Percentiles rank a stretch among this genome's conserved stretches.
These are phyloP conservation scores for Fratercula arctica DNA, from an alignment of 2,797 vertebrate species.

Conservation along the genomic window DNA sequence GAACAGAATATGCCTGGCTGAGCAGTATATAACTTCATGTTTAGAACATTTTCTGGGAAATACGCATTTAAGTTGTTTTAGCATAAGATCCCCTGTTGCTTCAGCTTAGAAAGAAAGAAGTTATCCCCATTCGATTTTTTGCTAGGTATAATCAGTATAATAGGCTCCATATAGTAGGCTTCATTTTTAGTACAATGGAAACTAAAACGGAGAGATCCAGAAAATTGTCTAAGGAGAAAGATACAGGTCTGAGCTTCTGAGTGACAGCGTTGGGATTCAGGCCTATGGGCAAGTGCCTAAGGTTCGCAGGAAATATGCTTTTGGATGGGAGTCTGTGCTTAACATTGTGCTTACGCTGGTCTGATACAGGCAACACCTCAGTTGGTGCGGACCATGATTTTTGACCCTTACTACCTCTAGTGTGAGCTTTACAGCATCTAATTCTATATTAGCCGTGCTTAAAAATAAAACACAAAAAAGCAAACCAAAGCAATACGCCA, in stretches of 20 bases:
- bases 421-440: not conserved
- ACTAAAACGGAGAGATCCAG: not conserved
- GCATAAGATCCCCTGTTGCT: not conserved
- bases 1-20: not conserved
- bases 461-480: not conserved
- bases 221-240: not conserved
- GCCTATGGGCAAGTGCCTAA: not conserved
- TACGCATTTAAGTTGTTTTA: not conserved
- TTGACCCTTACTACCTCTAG: not conserved
- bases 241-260: not conserved
- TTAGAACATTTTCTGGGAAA: not conserved
- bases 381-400: not conserved
- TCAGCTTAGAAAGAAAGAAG: not conserved
- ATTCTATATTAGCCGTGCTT: not conserved
- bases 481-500: not conserved
- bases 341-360: not conserved
- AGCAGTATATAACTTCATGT: not conserved
- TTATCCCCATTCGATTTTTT: not conserved
- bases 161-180: not conserved
- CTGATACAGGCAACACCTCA: not conserved
- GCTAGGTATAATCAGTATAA: not conserved
- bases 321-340: not conserved
- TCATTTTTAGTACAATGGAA: not conserved
- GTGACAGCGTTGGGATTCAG: not conserved
- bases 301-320: not conserved